Evolutionary conservation across 1,140 invertebrate species (phyloP).

Genomic region (Drosophila parvula): DNA sequence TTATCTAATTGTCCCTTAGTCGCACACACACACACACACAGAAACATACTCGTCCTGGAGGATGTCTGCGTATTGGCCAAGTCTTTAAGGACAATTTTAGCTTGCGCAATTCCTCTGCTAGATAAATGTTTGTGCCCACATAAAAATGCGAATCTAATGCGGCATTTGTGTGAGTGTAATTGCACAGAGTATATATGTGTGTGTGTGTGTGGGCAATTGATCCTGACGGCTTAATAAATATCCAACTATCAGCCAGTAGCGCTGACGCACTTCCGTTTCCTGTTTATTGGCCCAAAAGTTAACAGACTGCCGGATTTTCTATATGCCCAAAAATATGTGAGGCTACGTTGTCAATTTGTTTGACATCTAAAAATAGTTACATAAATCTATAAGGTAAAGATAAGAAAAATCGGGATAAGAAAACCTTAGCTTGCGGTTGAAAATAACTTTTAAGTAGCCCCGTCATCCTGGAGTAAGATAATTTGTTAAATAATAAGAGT

Average conservation of each 20-base stretch:
- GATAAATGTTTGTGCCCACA: slow-evolving; percentile 63
- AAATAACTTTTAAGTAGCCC: too few relatives aligned
- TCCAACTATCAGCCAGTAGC: slow-evolving; percentile 42
- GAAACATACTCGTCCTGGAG: slow-evolving; percentile 8
- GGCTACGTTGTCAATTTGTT: slow-evolving; percentile 9
- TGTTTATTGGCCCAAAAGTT: slow-evolving; percentile 47
- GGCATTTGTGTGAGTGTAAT: slow-evolving; percentile 66
- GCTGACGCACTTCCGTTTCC: slow-evolving; percentile 73
- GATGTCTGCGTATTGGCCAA: slow-evolving; percentile 27
- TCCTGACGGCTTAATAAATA: slow-evolving; percentile 72
- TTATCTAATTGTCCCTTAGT: slow-evolving; percentile 72
- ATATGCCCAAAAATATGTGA: slow-evolving; percentile 37
- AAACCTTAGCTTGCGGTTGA: too few relatives aligned
- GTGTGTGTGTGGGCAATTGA: slow-evolving; percentile 47
- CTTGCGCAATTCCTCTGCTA: slow-evolving; percentile 48
- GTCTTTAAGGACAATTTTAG: slow-evolving; percentile 65
- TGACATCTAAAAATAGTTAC: not conserved
- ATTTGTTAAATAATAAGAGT: too few relatives aligned
- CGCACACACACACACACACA: slow-evolving; percentile 29
- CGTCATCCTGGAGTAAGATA: too few relatives aligned
- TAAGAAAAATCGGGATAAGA: too few relatives aligned
- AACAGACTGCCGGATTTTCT: slow-evolving; percentile 34
- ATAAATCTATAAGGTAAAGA: not conserved
- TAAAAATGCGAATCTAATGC: slow-evolving; percentile 74
- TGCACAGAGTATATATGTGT: slow-evolving; percentile 35